These are phyloP conservation scores for Lutraria lutraria DNA, from an alignment of 2,888 invertebrate genomes.

Conservation along the genomic window DNA sequence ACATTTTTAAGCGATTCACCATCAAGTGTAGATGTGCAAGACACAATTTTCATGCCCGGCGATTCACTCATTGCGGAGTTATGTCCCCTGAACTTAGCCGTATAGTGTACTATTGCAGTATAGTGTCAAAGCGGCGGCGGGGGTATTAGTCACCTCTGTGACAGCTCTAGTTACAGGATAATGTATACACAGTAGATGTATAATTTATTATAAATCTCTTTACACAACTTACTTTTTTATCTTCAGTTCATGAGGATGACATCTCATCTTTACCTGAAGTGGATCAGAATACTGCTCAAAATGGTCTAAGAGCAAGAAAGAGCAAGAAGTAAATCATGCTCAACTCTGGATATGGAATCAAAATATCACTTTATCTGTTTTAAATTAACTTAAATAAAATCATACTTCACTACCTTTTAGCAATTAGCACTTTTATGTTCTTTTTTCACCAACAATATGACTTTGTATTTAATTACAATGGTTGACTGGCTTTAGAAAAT, in stretches of 20 bases:
- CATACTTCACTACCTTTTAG: not conserved
- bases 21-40: too few relatives aligned
- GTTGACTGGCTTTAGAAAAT: not conserved
- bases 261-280: conserved; percentile 95
- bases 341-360: not conserved
- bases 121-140: too few relatives aligned
- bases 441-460: not conserved
- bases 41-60: too few relatives aligned
- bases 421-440: not conserved
- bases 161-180: too few relatives aligned
- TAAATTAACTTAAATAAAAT: not conserved
- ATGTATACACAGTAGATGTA: not conserved
- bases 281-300: conserved; percentile 83
- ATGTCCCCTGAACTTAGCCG: too few relatives aligned
- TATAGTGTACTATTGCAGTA: too few relatives aligned
- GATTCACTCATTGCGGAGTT: too few relatives aligned
- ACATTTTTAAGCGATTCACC: too few relatives aligned
- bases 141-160: too few relatives aligned
- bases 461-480: not conserved
- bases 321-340: conserved; percentile 71
- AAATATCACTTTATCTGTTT: not conserved
- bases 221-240: not conserved
- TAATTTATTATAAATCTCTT: not conserved
- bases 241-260: conserved; percentile 89
- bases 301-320: conserved; percentile 76